A percentile compares a stretch with the other conserved stretches of the same genome.
Conservation (phyloP, 1,140 invertebrate genomes). For the Rhagoletis pomonella region DNA sequence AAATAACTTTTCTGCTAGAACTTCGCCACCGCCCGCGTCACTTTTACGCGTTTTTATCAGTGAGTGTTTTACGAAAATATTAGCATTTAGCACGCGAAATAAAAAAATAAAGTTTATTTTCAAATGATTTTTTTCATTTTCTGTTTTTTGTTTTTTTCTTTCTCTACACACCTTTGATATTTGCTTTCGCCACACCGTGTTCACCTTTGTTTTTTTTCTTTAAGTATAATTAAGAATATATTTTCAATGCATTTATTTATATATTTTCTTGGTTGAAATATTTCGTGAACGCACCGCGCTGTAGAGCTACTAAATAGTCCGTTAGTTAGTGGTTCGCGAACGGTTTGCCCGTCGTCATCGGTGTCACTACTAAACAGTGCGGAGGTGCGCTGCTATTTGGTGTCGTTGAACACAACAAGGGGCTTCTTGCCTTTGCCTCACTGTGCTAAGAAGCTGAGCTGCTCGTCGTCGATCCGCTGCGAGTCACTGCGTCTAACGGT, state of each 20-base stretch:
- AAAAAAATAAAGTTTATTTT: not conserved
- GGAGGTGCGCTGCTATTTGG: not conserved
- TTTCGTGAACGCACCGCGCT: not conserved
- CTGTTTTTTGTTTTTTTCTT: not conserved
- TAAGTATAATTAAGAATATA: conserved; percentile 23
- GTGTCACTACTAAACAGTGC: not conserved
- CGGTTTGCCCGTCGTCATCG: not conserved
- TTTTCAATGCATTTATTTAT: conserved; percentile 35
- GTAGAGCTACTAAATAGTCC: not conserved
- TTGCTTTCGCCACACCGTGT: not conserved
- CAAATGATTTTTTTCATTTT: conserved; percentile 2
- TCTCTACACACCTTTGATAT: not conserved
- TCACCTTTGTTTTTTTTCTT: not conserved
- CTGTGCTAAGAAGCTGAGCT: conserved; percentile 38
- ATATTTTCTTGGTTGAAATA: not conserved
- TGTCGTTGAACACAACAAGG: not conserved
- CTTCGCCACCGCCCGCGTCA: not conserved
- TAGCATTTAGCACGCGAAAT: not conserved
- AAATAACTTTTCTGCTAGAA: not conserved
- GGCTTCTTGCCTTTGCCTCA: not conserved
- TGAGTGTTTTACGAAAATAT: not conserved
- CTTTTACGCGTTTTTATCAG: conserved; percentile 21
- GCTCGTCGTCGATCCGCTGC: conserved; percentile 19
- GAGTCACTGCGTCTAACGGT: conserved; percentile 49
- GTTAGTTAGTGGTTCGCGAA: not conserved